These are phyloP conservation scores for Scyliorhinus canicula DNA, from an alignment of 2,797 vertebrate genomes.

Conservation along the genomic window DNA sequence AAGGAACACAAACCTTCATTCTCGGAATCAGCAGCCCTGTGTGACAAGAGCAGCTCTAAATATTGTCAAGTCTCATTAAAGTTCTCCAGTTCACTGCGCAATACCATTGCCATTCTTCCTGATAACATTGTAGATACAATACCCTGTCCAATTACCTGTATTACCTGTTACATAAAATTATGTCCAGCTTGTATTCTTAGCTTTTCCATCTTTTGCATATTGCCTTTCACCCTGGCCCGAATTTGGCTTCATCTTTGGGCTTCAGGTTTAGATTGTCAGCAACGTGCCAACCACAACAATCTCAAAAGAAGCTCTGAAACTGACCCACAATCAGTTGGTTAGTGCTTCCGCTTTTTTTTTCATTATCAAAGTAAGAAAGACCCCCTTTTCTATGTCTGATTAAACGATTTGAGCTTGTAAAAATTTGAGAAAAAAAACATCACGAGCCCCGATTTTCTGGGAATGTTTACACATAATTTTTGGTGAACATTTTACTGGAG, in stretches of 20 bases:
- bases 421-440: not conserved
- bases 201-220: not conserved
- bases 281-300: not conserved
- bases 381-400: not conserved
- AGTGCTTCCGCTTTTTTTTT: no score
- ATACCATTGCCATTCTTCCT: constrained; percentile 19
- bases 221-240: not conserved
- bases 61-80: constrained; percentile 20
- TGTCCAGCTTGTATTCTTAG: not conserved
- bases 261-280: not conserved
- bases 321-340: not conserved
- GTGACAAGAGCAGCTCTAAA: not conserved
- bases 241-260: not conserved
- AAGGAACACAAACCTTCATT: not conserved
- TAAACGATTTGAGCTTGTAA: not conserved
- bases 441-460: not conserved
- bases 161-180: not conserved
- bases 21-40: not conserved
- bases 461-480: no score
- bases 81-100: constrained; percentile 8
- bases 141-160: constrained; percentile 20
- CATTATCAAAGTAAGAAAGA: not conserved
- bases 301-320: not conserved
- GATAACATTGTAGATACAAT: constrained; percentile 22
- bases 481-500: not conserved